Evolutionary conservation across 2,113 vertebrate genomes (phyloP), one percentile per base, ranked within the genome.

Genomic region (Hystrix brachyura): DNA sequence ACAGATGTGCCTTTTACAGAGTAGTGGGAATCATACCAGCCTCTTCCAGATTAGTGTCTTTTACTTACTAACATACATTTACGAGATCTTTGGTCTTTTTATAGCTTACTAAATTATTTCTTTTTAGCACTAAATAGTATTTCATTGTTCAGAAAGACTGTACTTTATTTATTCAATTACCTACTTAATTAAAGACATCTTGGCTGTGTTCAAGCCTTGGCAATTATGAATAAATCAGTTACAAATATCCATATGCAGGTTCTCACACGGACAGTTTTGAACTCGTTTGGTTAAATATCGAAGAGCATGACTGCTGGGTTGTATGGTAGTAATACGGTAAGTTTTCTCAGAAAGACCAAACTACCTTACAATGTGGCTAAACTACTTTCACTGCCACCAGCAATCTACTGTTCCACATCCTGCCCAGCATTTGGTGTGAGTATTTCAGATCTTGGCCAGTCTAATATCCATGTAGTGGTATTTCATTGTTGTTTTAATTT

Each of bases 401-500:
- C 65, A 72, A 18, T 59, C 53, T 21, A 74, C 17, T 53, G 25
- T 23, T 84, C 34, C 32, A 69, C 2, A 53, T 43, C 19, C 55
- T 71, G 48, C 48, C 34, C 11, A 64, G 55, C 11, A 72, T 38
- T 81, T 82, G 55, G 29, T 80, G 14, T 59, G 21, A 69, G 18
- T 62, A 55, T 53, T 43, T 72, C 27, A 29, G 65, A 94, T 74
- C 81, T 89, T 32, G 43, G 25, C 34, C 55, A 55, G 62, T 62
- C 76, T 94, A 87, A 87, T 60, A 89, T 38, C 71, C 72, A 11
- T 74, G 64, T 15, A 94, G 32, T 71, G 23, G 17, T 62, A 88
- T 88, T 69, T 60, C 43, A 83, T n/a, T 87, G 21, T 81, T 94
- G 38, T 60, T 71, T 71, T 60, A 69, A 82, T 81, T 64, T 81